Base-by-base conservation (phyloP, 2,797 vertebrate genomes). In the Pelochelys cantorii region DNA sequence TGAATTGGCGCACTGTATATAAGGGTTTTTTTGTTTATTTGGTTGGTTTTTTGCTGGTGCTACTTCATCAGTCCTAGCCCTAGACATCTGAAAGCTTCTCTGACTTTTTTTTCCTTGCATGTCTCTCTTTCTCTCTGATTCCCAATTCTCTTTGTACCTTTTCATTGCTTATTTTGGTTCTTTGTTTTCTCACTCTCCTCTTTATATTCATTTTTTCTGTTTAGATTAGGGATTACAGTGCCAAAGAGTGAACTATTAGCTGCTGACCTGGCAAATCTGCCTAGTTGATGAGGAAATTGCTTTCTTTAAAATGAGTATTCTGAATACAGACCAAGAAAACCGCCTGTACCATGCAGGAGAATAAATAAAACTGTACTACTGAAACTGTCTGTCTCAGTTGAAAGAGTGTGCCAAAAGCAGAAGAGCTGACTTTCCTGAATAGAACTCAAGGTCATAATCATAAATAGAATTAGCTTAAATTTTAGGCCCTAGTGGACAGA, bases 231-330 rank as follows among this genome's bases (percentile, higher is more conserved):
- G 34, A 79, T 83, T 94, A 86, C 65, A 75, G 54, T 8, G 74
- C 31, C 57, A 25, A 56, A 77, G 2, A 62, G 37, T 81, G 81
- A 96, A 92, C 34, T 78, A 78, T 7, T 25, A 94, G 85, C 83
- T 94, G 92, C 94, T 96, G 93, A 94, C 77, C 53, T 78, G 74
- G 90, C 95, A 95, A 34, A 92, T 93, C 79, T 86, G 54, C 81
- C 83, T 74, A 65, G 65, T 62, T 91, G 88, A 90, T 53, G 60
- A 95, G 15, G 75, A 95, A 97, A 95, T 93, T 37, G 92, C 95
- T 95, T 92, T 93, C 55, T 92, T 92, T 79, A 94, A 92, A 95
- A 97, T 91, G 7, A 96, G 97, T 95, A 95, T 88, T 85, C 31
- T 88, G 84, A 54, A 82, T 84, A 95, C 5, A 86, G 84, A 93